Percentiles rank a stretch among this genome's conserved stretches.
Evolutionary conservation across 2,113 vertebrate genomes (phyloP).

Genomic region (Urocynchramus pylzowi): DNA sequence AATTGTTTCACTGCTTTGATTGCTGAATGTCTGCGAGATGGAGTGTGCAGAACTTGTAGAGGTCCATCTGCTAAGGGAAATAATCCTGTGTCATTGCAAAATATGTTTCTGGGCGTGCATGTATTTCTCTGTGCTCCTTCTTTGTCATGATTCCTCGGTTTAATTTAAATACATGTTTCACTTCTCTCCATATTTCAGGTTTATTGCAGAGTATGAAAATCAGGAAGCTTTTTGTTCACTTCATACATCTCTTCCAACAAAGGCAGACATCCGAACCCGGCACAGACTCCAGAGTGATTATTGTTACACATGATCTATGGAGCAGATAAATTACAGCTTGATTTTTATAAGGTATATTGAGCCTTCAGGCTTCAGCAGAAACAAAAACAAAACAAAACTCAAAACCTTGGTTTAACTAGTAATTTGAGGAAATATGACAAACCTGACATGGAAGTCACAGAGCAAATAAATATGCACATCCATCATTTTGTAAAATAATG

Average conservation of each 20-base stretch:
- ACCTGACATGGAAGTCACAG: conserved; percentile 58
- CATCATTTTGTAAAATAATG: conserved; percentile 56
- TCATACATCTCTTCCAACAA: conserved; percentile 61
- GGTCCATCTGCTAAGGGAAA: conserved; percentile 31
- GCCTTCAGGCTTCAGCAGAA: conserved; percentile 44
- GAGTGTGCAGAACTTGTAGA: not conserved
- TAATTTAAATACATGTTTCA: conserved; percentile 43
- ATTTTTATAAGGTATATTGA: conserved; percentile 58
- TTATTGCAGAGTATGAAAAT: conserved; percentile 59
- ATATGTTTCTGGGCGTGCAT: not conserved
- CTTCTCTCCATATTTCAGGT: conserved; percentile 52
- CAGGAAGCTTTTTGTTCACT: conserved; percentile 43
- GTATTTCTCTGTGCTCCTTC: not conserved
- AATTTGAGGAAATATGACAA: conserved; percentile 67
- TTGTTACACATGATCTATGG: conserved; percentile 68
- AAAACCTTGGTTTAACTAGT: conserved; percentile 57
- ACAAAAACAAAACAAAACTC: conserved; percentile 39
- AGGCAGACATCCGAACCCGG: conserved; percentile 11
- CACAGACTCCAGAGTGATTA: conserved; percentile 49
- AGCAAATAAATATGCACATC: conserved; percentile 69
- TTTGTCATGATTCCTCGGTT: not conserved
- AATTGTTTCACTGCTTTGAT: not conserved
- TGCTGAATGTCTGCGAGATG: not conserved
- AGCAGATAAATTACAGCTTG: conserved; percentile 67
- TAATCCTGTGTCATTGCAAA: not conserved